phyloP scores from a whole-genome alignment of 2,797 vertebrate species.

The Scarus forsteni region DNA sequence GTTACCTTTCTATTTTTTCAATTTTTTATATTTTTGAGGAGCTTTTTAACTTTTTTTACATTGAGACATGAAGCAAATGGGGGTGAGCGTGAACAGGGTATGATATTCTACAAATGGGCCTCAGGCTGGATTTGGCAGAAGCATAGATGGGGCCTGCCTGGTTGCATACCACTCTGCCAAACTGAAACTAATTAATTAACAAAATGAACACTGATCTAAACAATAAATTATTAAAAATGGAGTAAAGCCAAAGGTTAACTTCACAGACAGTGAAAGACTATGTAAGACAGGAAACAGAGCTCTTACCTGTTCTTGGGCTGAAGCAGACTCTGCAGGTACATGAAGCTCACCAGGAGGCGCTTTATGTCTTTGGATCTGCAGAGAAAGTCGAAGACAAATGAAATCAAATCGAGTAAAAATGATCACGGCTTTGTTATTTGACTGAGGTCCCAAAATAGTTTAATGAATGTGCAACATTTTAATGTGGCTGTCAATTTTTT shows the following conservation, averaged over 20 bases:
- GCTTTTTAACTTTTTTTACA: too few relatives aligned
- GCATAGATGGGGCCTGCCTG: too few relatives aligned
- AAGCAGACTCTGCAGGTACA: slow-evolving; percentile 96
- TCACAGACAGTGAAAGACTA: neutral
- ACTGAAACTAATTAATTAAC: too few relatives aligned
- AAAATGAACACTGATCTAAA: too few relatives aligned
- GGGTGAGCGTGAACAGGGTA: too few relatives aligned
- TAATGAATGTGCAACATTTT: neutral
- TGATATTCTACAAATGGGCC: too few relatives aligned
- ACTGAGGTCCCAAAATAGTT: neutral
- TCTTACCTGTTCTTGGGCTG: slow-evolving; percentile 96
- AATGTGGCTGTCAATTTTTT: too few relatives aligned
- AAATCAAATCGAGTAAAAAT: neutral
- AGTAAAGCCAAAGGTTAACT: neutral
- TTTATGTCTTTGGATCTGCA: slow-evolving; percentile 96
- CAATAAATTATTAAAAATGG: neutral
- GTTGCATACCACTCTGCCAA: too few relatives aligned
- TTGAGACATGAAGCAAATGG: too few relatives aligned
- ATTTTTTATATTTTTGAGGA: too few relatives aligned
- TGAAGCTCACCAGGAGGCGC: slow-evolving; percentile 95
- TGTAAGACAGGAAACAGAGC: neutral
- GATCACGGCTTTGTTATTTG: neutral
- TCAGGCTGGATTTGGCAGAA: too few relatives aligned
- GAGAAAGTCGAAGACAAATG: neutral
- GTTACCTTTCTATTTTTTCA: too few relatives aligned